Evolutionary conservation across 2,888 invertebrate genomes (phyloP), one percentile per base, ranked within the genome.

Genomic region (Stenurella melanura): DNA sequence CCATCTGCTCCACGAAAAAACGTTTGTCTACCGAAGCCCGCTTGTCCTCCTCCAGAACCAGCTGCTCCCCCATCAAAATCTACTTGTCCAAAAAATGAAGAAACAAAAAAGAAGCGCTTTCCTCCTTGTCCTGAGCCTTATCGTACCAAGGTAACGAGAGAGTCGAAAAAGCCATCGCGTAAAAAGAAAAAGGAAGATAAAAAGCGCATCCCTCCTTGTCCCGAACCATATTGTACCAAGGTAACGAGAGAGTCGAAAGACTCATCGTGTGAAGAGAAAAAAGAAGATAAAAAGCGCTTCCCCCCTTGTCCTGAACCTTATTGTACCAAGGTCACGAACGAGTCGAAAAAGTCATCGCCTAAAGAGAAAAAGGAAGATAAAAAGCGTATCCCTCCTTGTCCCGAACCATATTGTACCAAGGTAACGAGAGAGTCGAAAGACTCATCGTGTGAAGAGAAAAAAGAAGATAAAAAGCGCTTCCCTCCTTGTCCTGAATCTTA

Each of bases 21-120:
- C n/a, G 38, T 15, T 21, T 34, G 34, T 50, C 1, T 0, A 42
- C n/a, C 54, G 11, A 54, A 42, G 17, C 17, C 38, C 9, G 3
- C 9, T 12, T 63, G 64, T 42, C 64, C 64, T 42, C 67, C 64
- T 3, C 17, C 66, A 11, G 18, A 64, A 64, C 38, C 38, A 38
- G 1, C 38, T 18, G 10, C 42, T 64, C 34, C 38, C 11, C 66
- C 66, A 12, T 17, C 64, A 1, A 15, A 9, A 30, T 26, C 58
- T 58, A 1, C 0, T 12, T 58, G 21, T 19, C 6, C 58, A 15
- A 42, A 42, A 12, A 42, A 11, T 12, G 15, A 60, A 60, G 18
- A 19, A 4, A 19, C 6, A 19, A 58, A 12, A 0, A 19, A 60
- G 26, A 21, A 12, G 21, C 26, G 42, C 7, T 1, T 12, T 12